Percentiles rank a stretch among this genome's conserved stretches.
Evolutionary conservation across 2,113 vertebrate genomes (phyloP).

Genomic region (Xenus cinereus): DNA sequence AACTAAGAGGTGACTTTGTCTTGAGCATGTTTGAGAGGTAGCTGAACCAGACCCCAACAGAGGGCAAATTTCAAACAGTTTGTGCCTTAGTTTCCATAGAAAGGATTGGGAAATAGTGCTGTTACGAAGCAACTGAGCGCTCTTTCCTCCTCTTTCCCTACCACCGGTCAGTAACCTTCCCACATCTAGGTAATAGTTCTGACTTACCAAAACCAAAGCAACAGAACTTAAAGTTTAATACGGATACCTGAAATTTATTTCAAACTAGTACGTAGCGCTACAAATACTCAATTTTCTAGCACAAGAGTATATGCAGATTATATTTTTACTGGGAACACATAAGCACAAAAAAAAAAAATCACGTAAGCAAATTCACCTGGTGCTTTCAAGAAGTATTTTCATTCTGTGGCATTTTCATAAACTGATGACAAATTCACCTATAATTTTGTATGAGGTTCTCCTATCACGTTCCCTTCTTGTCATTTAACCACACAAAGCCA

Average conservation of each 20-base stretch:
- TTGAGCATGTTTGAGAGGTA: background rate
- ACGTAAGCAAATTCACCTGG: background rate
- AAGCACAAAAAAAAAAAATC: background rate
- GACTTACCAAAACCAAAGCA: background rate
- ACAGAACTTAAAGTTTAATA: background rate
- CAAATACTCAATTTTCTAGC: background rate
- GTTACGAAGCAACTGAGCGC: background rate
- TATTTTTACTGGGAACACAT: background rate
- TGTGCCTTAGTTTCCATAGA: background rate
- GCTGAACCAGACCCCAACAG: background rate
- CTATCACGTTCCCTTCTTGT: background rate
- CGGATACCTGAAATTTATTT: rapidly evolving
- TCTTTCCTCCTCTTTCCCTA: background rate
- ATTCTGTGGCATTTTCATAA: background rate
- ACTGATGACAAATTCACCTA: background rate
- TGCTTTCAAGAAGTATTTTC: background rate
- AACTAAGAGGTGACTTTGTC: background rate
- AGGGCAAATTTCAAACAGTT: background rate
- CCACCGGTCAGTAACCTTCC: background rate
- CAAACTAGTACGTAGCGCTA: background rate
- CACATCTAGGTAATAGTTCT: background rate
- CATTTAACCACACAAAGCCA: background rate
- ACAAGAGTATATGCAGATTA: background rate
- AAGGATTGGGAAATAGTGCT: background rate
- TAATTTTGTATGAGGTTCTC: background rate